Conservation (phyloP, 2,113 vertebrate genomes). For the Onychorhynchus coronatus region DNA sequence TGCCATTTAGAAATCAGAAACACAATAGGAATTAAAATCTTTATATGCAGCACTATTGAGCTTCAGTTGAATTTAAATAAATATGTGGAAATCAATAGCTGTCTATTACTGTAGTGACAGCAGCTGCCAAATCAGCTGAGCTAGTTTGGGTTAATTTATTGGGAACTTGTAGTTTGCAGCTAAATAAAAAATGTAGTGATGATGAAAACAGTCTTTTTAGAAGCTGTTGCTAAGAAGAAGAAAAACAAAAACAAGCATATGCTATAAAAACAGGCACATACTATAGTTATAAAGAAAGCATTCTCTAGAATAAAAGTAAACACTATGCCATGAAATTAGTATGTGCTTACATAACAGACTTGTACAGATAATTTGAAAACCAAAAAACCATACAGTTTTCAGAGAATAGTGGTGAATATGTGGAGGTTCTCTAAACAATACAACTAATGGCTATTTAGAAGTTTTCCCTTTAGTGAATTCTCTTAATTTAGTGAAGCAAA, state of each 20-base stretch:
- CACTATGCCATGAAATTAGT: background rate
- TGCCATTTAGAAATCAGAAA: background rate
- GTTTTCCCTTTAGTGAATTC: background rate
- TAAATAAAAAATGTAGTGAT: background rate
- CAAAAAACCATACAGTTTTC: background rate
- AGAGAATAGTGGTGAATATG: background rate
- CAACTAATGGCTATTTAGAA: background rate
- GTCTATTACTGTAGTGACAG: background rate
- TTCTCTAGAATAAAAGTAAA: background rate
- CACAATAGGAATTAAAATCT: background rate
- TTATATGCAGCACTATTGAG: background rate
- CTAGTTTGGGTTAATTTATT: constrained; percentile 15
- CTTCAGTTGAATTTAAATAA: constrained; percentile 7
- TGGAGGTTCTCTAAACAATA: background rate
- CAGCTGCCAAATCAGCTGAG: background rate
- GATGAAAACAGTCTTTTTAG: background rate
- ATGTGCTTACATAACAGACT: background rate
- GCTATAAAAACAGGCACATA: background rate
- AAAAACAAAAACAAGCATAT: background rate
- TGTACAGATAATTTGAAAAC: background rate
- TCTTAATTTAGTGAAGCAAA: background rate
- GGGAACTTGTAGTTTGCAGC: background rate
- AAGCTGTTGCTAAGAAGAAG: constrained; percentile 3
- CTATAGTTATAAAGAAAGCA: background rate
- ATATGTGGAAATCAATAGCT: background rate